Evolutionary conservation across 1,140 invertebrate genomes (phyloP), one percentile per base, ranked within the genome.

Genomic region (Zaprionus lachaisei): DNA sequence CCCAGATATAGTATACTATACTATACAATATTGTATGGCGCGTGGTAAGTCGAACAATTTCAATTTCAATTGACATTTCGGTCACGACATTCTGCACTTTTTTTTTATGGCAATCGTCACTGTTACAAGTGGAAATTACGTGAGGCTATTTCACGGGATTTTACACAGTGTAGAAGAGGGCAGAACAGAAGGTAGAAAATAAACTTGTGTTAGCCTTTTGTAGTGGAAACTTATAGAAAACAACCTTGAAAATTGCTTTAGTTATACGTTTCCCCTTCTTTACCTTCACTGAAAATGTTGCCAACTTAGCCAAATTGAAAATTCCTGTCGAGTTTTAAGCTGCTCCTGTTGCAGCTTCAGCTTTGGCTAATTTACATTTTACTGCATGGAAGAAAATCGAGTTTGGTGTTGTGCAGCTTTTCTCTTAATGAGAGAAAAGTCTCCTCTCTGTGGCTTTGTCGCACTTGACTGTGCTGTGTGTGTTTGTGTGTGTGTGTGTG

Each of bases 31-130:
- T 47, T 47, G n/a, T 47, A 17, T 11, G 14, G 20, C 47, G 47
- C 47, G 20, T 22, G 47, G 47, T 24, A 24, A 51, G 47, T 51
- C 47, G 47, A 24, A 51, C 41, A n/a, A 56, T 56, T 56, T 56
- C 20, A 56, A 56, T 15, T 56, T 66, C 31, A 61, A 51, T 63
- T 64, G 6, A 20, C 26, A 64, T 54, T 63, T 70, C 34, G 41
- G 69, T 64, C 69, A 72, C 60, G 69, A 55, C 60, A 55, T 37
- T 24, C 26, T 56, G 63, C 20, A 47, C 11, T 49, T 49, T 67
- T 60, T 60, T 20, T 72, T 72, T 58, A 67, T 58, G 70, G 54
- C 63, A 66, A 72, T 72, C 63, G 63, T 54, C 70, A 58, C 47
- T 26, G 31, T 56, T 72, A 72, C 63, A 72, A 66, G 38, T 20